A percentile compares a stretch with the other conserved stretches of the same genome.
phyloP scores from a whole-genome alignment of 1,140 invertebrate genomes.

The Mya arenaria region DNA sequence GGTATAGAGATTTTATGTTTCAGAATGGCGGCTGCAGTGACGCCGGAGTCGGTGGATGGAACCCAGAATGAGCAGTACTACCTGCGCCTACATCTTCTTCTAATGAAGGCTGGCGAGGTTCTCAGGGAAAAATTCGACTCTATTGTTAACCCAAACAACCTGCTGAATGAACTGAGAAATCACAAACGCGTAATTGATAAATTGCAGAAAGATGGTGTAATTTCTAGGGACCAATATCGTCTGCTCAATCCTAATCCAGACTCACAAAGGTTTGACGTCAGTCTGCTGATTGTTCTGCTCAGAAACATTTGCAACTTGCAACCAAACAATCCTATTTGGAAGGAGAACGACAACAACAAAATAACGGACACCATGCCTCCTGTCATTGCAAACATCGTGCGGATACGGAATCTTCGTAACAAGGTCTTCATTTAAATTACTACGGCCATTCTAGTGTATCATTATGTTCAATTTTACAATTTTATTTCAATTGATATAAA shows the following conservation, averaged over 20 bases:
- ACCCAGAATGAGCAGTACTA: background rate
- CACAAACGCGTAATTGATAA: background rate
- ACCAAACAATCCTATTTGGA: background rate
- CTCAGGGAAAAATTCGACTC: background rate
- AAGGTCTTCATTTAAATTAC: no score
- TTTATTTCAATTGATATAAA: no score
- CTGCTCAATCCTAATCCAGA: background rate
- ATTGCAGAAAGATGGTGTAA: background rate
- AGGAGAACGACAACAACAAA: background rate
- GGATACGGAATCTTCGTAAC: background rate
- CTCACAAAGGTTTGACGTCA: background rate
- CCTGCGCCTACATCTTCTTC: background rate
- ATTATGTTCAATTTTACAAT: no score
- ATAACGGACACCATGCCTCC: background rate
- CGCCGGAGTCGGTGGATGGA: background rate
- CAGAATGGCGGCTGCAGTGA: slow-evolving; percentile 3
- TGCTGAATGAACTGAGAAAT: background rate
- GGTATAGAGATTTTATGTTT: background rate
- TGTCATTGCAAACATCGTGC: background rate
- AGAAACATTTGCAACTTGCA: background rate
- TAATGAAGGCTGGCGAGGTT: background rate
- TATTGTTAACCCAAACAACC: background rate
- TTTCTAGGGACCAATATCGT: background rate
- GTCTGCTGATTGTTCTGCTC: background rate
- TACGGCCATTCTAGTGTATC: no score